Evolutionary conservation across 2,113 vertebrate species (phyloP).

Genomic region (Antechinus flavipes): DNA sequence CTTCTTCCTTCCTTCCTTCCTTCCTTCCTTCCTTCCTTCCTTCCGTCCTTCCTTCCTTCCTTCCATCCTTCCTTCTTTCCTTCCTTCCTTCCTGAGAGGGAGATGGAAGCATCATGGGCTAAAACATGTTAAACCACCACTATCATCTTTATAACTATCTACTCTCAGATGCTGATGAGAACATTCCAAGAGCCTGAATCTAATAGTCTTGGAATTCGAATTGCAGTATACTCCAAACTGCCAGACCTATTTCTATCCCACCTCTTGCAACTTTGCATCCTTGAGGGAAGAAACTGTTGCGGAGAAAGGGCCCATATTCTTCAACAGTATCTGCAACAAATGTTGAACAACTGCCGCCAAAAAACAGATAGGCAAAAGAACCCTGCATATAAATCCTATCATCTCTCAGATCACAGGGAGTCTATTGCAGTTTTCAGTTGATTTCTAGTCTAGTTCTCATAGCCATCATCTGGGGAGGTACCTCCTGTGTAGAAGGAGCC

Average conservation of each 20-base stretch:
- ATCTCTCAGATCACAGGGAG: not conserved
- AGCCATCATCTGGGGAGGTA: not conserved
- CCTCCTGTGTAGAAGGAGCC: not conserved
- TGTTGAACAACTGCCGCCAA: not conserved
- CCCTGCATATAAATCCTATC: not conserved
- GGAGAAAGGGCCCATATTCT: not conserved
- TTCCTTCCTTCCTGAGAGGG: not conserved
- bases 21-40: not conserved
- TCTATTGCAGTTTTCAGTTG: not conserved
- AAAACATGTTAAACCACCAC: not conserved
- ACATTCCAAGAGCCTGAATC: not conserved
- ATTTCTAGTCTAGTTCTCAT: not conserved
- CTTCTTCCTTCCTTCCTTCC: not conserved
- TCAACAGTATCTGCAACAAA: not conserved
- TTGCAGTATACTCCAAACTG: not conserved
- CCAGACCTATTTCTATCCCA: not conserved
- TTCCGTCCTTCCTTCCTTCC: not conserved
- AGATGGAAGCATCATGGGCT: not conserved
- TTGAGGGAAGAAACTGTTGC: not conserved
- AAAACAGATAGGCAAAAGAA: not conserved
- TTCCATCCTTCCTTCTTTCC: fast-evolving
- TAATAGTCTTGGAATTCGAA: not conserved
- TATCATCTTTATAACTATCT: not conserved
- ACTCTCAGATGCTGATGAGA: not conserved
- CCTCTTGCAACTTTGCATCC: not conserved